Conservation (phyloP, 2,113 vertebrate species). For the Scomber scombrus region DNA sequence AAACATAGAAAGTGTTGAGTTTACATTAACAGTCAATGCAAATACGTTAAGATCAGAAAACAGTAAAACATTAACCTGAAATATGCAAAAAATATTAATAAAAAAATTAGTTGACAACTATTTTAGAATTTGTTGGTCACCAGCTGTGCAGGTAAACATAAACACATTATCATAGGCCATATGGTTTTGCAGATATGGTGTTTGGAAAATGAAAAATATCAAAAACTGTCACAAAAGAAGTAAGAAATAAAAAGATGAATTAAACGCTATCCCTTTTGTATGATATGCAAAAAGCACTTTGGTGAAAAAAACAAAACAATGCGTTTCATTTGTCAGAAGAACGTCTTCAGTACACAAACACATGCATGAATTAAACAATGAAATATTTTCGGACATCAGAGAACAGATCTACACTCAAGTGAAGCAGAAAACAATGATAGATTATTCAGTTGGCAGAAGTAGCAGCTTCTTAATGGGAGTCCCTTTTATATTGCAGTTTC, state of each 20-base stretch:
- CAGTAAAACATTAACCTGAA: too few species aligned
- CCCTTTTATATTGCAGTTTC: slow-evolving; percentile 16
- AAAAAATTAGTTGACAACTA: too few species aligned
- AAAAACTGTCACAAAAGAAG: not conserved
- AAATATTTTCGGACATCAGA: not conserved
- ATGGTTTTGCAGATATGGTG: too few species aligned
- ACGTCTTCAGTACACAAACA: not conserved
- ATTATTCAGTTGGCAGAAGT: slow-evolving; percentile 12
- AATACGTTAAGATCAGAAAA: too few species aligned
- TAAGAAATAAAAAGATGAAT: not conserved
- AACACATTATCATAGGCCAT: too few species aligned
- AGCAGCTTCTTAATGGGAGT: slow-evolving; percentile 10
- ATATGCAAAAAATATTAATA: too few species aligned
- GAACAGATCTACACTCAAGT: not conserved
- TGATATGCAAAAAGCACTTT: slow-evolving; percentile 13
- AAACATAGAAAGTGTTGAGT: not conserved
- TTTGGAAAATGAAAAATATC: too few species aligned
- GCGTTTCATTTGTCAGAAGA: not conserved
- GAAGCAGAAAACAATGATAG: not conserved
- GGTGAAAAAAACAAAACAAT: not conserved
- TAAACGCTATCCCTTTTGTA: not conserved
- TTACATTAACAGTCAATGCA: not conserved
- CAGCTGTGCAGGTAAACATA: too few species aligned
- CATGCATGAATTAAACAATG: not conserved
- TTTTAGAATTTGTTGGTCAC: too few species aligned